A percentile compares a stretch with the other conserved stretches of the same genome.
Evolutionary conservation across 2,888 invertebrate genomes (phyloP).

Genomic region (Nemurella pictetii): DNA sequence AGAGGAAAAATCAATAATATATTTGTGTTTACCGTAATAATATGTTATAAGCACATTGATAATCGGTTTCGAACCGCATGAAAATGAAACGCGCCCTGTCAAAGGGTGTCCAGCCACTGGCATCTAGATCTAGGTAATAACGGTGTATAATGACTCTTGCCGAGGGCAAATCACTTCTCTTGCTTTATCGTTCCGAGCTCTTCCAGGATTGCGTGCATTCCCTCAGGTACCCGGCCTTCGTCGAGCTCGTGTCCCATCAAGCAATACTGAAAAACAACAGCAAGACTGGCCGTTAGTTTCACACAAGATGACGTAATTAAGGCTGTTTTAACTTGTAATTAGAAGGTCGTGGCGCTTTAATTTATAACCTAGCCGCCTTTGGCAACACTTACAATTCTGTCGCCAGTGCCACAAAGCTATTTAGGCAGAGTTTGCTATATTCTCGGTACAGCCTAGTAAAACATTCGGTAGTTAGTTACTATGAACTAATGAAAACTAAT

Average conservation of each 20-base stretch:
- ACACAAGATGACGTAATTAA: no score
- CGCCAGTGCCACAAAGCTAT: no score
- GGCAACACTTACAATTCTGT: no score
- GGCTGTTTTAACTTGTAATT: no score
- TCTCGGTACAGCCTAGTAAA: no score
- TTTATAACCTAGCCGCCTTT: no score
- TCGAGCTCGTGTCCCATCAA: conserved; percentile 80
- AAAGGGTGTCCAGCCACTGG: not conserved
- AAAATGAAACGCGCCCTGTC: not conserved
- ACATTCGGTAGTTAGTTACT: no score
- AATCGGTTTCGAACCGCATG: not conserved
- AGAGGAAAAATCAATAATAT: conserved; percentile 1
- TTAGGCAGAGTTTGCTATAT: no score
- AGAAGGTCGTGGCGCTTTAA: no score
- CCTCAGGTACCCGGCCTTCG: conserved; percentile 79
- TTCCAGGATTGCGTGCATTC: conserved; percentile 73
- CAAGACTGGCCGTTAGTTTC: not conserved
- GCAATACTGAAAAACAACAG: conserved; percentile 67
- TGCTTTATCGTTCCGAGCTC: conserved; percentile 73
- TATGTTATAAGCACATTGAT: not conserved
- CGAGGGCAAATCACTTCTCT: conserved; percentile 52
- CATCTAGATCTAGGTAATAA: not conserved
- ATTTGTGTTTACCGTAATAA: not conserved
- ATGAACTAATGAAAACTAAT: no score
- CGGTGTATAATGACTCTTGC: not conserved